These are phyloP conservation scores for Aspidiotus rigidus DNA, from an alignment of 2,888 invertebrate genomes.

Conservation along the genomic window DNA sequence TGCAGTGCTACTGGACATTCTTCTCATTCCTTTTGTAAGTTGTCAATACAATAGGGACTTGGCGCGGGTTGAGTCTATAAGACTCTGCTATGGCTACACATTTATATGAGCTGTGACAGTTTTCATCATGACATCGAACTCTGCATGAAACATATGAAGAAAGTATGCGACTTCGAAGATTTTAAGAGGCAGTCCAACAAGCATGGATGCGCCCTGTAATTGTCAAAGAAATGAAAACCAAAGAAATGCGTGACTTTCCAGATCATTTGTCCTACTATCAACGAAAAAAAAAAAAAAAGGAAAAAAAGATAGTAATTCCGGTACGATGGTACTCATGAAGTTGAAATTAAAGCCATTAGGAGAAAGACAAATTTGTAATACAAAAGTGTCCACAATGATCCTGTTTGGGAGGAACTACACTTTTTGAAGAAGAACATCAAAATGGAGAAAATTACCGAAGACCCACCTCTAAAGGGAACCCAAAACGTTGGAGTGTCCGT, in stretches of 20 bases:
- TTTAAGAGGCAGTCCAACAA: neutral
- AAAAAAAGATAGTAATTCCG: neutral
- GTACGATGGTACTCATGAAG: neutral
- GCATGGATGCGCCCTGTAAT: neutral
- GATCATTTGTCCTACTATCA: neutral
- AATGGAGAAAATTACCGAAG: neutral
- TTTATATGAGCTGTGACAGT: neutral
- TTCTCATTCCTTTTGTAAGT: neutral
- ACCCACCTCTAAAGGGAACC: neutral
- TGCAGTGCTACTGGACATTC: neutral
- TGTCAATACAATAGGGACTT: neutral
- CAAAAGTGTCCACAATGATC: too few relatives aligned
- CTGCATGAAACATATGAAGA: neutral
- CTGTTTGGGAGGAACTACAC: neutral
- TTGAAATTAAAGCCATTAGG: neutral
- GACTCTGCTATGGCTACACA: neutral
- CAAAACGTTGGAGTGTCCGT: neutral
- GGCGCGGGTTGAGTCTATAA: constrained; percentile 1
- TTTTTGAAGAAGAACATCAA: neutral
- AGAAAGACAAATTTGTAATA: neutral
- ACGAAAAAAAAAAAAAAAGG: neutral
- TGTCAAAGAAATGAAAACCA: neutral
- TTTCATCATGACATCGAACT: neutral
- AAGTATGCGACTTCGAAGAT: neutral
- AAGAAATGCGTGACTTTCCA: neutral